These are phyloP conservation scores for Pelochelys cantorii DNA, from an alignment of 2,797 vertebrate species.

Conservation along the genomic window DNA sequence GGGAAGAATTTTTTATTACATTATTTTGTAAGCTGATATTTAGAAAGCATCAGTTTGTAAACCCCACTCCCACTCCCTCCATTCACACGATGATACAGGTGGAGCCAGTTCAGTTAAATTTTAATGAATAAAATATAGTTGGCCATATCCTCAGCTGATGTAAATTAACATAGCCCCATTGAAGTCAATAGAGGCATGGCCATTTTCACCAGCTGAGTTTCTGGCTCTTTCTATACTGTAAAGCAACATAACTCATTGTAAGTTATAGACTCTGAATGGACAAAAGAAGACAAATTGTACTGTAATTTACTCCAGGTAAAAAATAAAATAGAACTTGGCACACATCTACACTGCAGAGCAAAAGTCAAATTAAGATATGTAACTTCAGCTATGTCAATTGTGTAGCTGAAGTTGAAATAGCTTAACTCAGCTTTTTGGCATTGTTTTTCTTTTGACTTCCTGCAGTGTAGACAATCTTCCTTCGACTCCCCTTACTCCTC, in stretches of 20 bases:
- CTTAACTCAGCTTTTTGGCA: too few species aligned
- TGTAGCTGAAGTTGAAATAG: too few species aligned
- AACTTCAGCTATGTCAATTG: too few species aligned
- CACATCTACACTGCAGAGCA: too few species aligned
- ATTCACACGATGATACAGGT: neutral
- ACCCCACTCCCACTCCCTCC: neutral
- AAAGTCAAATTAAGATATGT: too few species aligned
- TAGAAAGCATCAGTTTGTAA: neutral
- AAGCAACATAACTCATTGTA: neutral
- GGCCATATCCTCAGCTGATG: neutral
- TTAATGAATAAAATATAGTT: neutral
- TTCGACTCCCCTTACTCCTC: too few species aligned
- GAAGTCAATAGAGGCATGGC: neutral
- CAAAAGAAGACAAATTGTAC: neutral
- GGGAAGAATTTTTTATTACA: neutral
- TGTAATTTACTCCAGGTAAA: neutral
- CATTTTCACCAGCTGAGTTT: neutral
- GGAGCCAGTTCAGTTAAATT: neutral
- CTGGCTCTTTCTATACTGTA: neutral
- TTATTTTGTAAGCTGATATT: neutral
- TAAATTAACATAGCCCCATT: neutral
- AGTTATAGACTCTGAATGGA: neutral
- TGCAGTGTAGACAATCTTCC: too few species aligned
- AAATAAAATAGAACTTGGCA: too few species aligned
- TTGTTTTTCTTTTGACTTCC: too few species aligned